Conservation (phyloP, 2,797 vertebrate species). For the Cyprinodon diabolis region DNA sequence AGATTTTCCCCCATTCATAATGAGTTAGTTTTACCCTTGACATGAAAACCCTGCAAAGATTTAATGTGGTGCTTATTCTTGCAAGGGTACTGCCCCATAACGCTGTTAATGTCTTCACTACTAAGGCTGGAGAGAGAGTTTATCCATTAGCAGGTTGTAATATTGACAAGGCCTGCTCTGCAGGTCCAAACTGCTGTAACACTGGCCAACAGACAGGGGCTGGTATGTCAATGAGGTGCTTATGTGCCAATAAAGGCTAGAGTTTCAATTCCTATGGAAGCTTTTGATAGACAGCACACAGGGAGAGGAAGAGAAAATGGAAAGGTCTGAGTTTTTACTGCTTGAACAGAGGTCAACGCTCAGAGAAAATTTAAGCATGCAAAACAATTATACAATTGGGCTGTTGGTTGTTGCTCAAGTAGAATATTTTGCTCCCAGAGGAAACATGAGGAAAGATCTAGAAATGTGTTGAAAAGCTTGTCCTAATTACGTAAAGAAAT, state of each 20-base stretch:
- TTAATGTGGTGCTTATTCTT: conserved; percentile 38
- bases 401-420: conserved; percentile 49
- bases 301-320: conserved; percentile 24
- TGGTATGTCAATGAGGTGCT: conserved; percentile 73
- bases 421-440: conserved; percentile 52
- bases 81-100: conserved; percentile 43
- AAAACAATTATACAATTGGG: conserved; percentile 42
- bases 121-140: conserved; percentile 66
- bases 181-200: conserved; percentile 66
- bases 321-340: conserved; percentile 38
- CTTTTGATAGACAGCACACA: conserved; percentile 63
- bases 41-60: conserved; percentile 38
- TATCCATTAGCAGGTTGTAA: conserved; percentile 72
- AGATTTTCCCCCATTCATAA: conserved; percentile 38
- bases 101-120: conserved; percentile 53
- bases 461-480: conserved; percentile 4
- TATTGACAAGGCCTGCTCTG: conserved; percentile 71
- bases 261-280: conserved; percentile 66
- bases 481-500: not conserved
- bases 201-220: conserved; percentile 61
- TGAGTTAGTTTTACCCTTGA: conserved; percentile 40
- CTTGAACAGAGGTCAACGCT: conserved; percentile 42
- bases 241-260: conserved; percentile 72
- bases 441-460: conserved; percentile 20
- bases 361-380: conserved; percentile 40